These are phyloP conservation scores for Gymnoscopelus microlampas DNA, from an alignment of 2,797 vertebrate genomes.

Conservation along the genomic window DNA sequence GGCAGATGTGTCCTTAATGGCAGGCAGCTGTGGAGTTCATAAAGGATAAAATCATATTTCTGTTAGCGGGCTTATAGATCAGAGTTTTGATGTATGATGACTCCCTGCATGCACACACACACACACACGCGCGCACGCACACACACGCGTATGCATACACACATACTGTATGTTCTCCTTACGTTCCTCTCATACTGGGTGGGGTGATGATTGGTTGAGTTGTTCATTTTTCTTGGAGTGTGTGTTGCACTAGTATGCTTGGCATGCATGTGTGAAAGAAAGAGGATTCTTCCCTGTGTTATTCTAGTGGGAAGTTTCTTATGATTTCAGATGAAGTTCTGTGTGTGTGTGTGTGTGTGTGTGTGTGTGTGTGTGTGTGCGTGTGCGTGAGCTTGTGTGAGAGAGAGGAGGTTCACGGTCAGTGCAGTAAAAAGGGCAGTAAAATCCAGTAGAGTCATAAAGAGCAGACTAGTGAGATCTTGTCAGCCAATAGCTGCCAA, in stretches of 20 bases:
- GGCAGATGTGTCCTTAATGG: slow-evolving; percentile 39
- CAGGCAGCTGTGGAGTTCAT: slow-evolving; percentile 58
- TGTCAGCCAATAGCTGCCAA: too few species aligned
- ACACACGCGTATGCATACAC: slow-evolving; percentile 4
- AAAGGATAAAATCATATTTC: slow-evolving; percentile 60
- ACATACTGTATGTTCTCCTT: neutral
- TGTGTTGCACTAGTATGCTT: neutral
- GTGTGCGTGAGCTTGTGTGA: neutral
- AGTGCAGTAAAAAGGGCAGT: too few species aligned
- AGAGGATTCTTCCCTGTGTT: neutral
- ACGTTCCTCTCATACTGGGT: slow-evolving; percentile 18
- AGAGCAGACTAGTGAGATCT: too few species aligned
- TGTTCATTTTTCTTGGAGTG: slow-evolving; percentile 1
- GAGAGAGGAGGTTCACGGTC: too few species aligned
- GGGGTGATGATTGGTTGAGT: neutral
- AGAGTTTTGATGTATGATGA: slow-evolving; percentile 32
- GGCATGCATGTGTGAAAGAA: slow-evolving; percentile 15
- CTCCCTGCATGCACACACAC: neutral
- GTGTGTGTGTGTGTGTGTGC: slow-evolving; percentile 6
- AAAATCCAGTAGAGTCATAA: too few species aligned
- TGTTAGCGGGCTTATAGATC: slow-evolving; percentile 38
- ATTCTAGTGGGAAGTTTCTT: neutral
- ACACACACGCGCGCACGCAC: slow-evolving; percentile 12
- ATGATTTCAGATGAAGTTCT: too few species aligned
- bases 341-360: neutral